Evolutionary conservation across 2,888 invertebrate genomes (phyloP).

Genomic region (Peribatodes rhomboidaria): DNA sequence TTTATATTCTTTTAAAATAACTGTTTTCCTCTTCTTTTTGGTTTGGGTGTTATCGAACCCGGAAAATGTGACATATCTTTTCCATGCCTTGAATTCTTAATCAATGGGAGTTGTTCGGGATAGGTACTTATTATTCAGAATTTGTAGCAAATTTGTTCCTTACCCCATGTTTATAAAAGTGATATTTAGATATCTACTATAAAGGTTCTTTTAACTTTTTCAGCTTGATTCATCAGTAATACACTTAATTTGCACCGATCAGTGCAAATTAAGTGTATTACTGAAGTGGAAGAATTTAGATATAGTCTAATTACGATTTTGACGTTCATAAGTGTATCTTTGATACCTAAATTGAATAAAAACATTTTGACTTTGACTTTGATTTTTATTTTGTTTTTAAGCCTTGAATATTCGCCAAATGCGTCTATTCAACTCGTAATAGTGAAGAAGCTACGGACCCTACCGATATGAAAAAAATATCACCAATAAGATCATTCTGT

Average conservation of each 20-base stretch:
- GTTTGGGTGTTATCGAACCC: conserved; percentile 19
- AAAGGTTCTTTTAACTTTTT: not conserved
- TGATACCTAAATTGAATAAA: no score
- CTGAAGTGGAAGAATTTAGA: no score
- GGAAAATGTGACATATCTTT: conserved; percentile 23
- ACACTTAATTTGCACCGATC: no score
- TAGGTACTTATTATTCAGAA: conserved; percentile 2
- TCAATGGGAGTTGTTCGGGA: conserved; percentile 12
- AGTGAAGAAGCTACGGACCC: no score
- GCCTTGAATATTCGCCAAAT: no score
- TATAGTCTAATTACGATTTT: no score
- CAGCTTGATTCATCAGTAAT: not conserved
- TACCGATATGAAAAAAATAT: no score
- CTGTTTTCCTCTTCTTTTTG: not conserved
- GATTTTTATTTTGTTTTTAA: no score
- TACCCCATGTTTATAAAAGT: not conserved
- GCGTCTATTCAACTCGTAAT: no score
- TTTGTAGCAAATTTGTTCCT: not conserved
- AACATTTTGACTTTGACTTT: no score
- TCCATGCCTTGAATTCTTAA: conserved; percentile 15
- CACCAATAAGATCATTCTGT: no score
- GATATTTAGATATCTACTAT: not conserved
- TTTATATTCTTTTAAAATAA: conserved; percentile 26
- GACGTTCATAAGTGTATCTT: no score
- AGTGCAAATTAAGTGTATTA: not conserved